Base-by-base conservation (phyloP, 2,113 vertebrate species). In the Oryzias curvinotus region DNA sequence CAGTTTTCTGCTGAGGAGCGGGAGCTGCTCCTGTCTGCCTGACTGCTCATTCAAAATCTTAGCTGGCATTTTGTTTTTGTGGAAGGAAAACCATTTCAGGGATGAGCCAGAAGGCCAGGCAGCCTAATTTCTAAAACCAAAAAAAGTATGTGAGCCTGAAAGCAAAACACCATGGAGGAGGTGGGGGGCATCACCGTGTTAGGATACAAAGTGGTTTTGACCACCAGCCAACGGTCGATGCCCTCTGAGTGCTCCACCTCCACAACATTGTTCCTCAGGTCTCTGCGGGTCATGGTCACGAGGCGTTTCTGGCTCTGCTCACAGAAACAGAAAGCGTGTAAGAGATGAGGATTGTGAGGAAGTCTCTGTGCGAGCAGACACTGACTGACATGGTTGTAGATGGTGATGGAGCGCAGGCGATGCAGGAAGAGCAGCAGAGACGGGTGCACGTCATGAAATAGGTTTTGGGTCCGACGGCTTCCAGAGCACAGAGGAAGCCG, bases 391-490 rank as follows among this genome's bases (percentile, higher is more conserved):
- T 90, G 84, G 21, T 88, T 92, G 83, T 86, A 86, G 72, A 93
- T 92, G 71, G 77, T 81, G 68, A 93, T 91, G 57, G 87, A 91
- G 52, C 91, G 91, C 47, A 93, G 85, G 47, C 92, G 89, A 68
- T 93, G 92, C 42, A 93, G 87, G 47, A 93, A 93, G 59, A 93
- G 89, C 47, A 93, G 89, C 53, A 93, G 77, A 6, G 92, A 93
- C 0, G 92, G 90, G 73, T 93, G 91, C 2, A 93, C 85, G 14
- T 93, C 92, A 16, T 92, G 91, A 62, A 93, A 93, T 41, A 93
- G 83, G 83, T 92, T 93, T 57, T 81, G 90, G 52, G 91, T 92
- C 77, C 92, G 91, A 64, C 86, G 87, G 80, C 76, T 89, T 68
- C 91, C 90, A 0, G 89, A 81, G 44, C 90, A 89, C 25, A 93